These are phyloP conservation scores for Chaetorhynchus papuensis DNA, from an alignment of 2,113 vertebrate species.

Conservation along the genomic window DNA sequence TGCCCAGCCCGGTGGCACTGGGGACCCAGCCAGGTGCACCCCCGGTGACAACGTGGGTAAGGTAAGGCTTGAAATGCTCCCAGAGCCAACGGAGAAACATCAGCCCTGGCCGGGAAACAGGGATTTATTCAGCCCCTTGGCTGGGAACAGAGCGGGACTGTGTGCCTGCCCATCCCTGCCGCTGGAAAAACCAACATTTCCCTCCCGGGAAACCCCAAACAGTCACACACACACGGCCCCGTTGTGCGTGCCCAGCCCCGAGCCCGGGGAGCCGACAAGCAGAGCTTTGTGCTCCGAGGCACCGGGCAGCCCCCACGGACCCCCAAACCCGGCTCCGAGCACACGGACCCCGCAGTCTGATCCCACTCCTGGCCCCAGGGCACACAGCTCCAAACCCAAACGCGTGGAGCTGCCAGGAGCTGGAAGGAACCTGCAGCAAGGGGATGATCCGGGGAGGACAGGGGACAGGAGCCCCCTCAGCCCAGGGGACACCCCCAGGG, in stretches of 20 bases:
- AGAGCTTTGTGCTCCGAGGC: neutral
- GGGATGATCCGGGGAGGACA: neutral
- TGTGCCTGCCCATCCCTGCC: slow-evolving; percentile 26
- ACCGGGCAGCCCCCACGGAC: neutral
- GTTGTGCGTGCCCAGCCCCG: neutral
- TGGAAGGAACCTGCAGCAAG: neutral
- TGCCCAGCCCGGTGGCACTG: neutral
- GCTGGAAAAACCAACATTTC: slow-evolving; percentile 55
- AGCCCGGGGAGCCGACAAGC: neutral
- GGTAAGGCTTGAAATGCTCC: neutral
- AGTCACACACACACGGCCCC: neutral
- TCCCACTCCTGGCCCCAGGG: neutral
- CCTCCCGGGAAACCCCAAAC: neutral
- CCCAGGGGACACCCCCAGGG: rapidly evolving
- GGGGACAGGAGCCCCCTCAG: neutral
- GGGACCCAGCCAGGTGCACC: neutral
- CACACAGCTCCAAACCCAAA: neutral
- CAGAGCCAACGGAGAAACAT: neutral
- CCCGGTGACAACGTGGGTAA: rapidly evolving
- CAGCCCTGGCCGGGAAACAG: slow-evolving; percentile 39
- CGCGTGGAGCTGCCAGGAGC: rapidly evolving
- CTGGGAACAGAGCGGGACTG: slow-evolving; percentile 14
- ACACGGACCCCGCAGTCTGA: rapidly evolving
- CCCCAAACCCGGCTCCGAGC: neutral
- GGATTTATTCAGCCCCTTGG: slow-evolving; percentile 7